Percentiles rank a stretch among this genome's conserved stretches.
Conservation (phyloP, 1,140 invertebrate genomes). For the Berghia stephanieae region DNA sequence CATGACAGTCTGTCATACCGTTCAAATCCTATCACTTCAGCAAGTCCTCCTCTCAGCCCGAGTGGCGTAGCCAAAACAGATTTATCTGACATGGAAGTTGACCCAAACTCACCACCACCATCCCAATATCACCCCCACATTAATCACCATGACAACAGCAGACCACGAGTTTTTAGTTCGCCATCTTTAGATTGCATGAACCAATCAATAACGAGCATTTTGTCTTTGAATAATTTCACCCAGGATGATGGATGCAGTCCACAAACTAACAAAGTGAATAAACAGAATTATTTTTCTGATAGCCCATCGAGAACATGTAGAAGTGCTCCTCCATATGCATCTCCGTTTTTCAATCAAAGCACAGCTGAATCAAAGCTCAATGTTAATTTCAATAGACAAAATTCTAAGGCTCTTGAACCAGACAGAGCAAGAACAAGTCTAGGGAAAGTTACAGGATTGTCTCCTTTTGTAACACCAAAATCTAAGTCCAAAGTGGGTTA, state of each 20-base stretch:
- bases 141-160: no score
- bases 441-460: neutral
- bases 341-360: no score
- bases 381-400: no score
- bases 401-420: no score
- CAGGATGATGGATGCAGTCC: neutral
- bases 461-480: neutral
- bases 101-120: neutral
- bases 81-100: slow-evolving; percentile 30
- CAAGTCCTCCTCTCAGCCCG: no score
- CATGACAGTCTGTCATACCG: no score
- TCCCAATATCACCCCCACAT: neutral
- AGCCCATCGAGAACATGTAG: neutral
- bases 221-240: slow-evolving; percentile 5
- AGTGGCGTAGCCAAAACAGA: neutral
- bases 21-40: no score
- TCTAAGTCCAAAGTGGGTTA: neutral
- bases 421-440: neutral
- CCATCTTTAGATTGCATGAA: neutral
- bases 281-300: neutral
- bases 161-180: no score
- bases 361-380: no score
- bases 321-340: neutral
- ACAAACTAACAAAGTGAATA: neutral
- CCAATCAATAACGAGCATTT: neutral